Percentiles rank a stretch among this genome's conserved stretches.
Conservation (phyloP, 2,113 vertebrate species). For the Montifringilla adamsi region DNA sequence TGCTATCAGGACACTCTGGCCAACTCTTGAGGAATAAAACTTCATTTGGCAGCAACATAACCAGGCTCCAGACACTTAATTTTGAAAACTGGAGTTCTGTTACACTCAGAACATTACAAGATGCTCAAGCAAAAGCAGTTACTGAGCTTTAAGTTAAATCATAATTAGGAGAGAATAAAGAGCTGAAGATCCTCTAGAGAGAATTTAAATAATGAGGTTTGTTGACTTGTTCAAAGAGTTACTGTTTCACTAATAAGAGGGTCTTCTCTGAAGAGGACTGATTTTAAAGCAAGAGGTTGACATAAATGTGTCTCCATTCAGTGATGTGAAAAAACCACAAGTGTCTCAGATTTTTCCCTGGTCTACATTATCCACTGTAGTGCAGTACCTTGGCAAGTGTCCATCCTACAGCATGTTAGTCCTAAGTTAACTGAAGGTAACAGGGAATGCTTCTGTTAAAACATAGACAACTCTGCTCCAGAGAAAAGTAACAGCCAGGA, state of each 20-base stretch:
- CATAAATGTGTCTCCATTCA: neutral
- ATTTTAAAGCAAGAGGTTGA: neutral
- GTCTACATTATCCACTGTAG: neutral
- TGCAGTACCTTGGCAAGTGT: neutral
- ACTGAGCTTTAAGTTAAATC: neutral
- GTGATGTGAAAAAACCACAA: too few species aligned
- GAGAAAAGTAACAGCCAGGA: neutral
- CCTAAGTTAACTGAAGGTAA: neutral
- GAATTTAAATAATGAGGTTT: neutral
- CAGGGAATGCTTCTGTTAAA: neutral
- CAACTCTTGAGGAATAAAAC: neutral
- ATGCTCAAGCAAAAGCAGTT: neutral
- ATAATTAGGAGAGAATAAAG: neutral
- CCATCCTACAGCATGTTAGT: accelerated
- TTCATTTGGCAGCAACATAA: neutral
- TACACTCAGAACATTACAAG: neutral
- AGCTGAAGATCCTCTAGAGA: neutral
- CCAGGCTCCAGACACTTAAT: accelerated
- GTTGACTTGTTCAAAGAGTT: neutral
- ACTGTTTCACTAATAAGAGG: neutral
- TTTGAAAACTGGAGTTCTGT: neutral
- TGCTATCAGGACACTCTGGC: accelerated
- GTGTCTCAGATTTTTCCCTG: neutral
- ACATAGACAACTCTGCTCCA: neutral
- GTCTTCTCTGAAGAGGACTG: neutral